A percentile compares a stretch with the other conserved stretches of the same genome.
Conservation (phyloP, 2,113 vertebrate species). For the Onychorhynchus coronatus region DNA sequence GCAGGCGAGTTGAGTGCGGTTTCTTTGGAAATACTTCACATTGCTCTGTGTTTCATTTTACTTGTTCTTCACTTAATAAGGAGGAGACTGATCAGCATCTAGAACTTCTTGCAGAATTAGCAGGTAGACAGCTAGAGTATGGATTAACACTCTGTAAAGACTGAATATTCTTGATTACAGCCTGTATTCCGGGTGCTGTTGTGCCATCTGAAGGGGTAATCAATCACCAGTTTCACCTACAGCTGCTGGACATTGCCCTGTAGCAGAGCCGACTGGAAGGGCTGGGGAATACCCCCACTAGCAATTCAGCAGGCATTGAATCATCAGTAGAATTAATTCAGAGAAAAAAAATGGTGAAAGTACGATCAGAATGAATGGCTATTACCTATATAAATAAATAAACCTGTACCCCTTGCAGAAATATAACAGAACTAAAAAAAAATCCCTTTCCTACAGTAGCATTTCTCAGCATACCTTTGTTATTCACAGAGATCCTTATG, state of each 20-base stretch:
- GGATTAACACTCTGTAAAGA: background rate
- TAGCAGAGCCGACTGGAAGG: background rate
- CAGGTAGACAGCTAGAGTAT: background rate
- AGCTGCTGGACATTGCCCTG: background rate
- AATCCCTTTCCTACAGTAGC: background rate
- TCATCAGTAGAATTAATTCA: background rate
- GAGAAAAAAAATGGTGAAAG: background rate
- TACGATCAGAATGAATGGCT: background rate
- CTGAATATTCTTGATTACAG: background rate
- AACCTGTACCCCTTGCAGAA: background rate
- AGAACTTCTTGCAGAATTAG: background rate
- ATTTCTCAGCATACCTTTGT: background rate
- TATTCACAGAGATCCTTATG: background rate
- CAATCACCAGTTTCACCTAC: background rate
- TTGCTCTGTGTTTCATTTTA: background rate
- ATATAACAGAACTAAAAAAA: background rate
- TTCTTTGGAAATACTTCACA: background rate
- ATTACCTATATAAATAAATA: background rate
- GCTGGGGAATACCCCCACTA: background rate
- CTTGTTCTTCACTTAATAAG: background rate
- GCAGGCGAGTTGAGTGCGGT: background rate
- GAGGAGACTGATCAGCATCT: background rate
- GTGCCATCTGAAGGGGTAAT: background rate
- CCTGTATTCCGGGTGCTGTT: background rate
- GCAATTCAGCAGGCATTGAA: background rate